A percentile compares a stretch with the other conserved stretches of the same genome.
These are phyloP conservation scores for Busseola fusca DNA, from an alignment of 2,888 invertebrate species.

Conservation along the genomic window DNA sequence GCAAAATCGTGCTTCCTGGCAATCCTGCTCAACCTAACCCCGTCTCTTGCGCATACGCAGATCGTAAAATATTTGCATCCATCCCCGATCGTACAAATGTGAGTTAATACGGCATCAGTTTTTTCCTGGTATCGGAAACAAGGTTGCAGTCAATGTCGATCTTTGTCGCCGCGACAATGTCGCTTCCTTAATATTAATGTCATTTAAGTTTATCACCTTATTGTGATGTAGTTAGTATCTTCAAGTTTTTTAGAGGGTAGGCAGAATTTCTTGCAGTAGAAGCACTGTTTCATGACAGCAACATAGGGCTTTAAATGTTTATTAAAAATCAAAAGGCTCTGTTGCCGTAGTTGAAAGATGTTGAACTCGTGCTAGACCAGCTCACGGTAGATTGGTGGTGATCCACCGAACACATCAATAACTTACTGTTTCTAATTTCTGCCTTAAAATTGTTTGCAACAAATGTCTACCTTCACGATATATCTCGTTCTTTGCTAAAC, in stretches of 20 bases:
- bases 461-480: not conserved
- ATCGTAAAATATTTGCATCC: not conserved
- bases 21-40: not conserved
- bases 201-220: slow-evolving; percentile 31
- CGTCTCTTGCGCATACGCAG: not conserved
- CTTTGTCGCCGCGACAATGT: slow-evolving; percentile 42
- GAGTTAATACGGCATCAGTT: slow-evolving; percentile 25
- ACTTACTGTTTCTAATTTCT: not conserved
- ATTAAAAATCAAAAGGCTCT: slow-evolving; percentile 3
- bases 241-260: not conserved
- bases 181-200: slow-evolving; percentile 52
- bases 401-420: not conserved
- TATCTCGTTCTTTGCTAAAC: not conserved
- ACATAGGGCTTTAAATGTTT: not conserved
- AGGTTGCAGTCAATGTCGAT: slow-evolving; percentile 57
- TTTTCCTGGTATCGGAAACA: slow-evolving; percentile 50
- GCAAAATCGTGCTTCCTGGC: not conserved
- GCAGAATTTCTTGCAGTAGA: not conserved
- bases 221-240: not conserved
- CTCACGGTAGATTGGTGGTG: not conserved
- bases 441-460: not conserved
- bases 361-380: not conserved
- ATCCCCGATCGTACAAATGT: slow-evolving; percentile 17
- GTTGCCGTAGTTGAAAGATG: not conserved
- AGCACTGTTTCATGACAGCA: not conserved